Conservation (phyloP, 2,113 vertebrate genomes). For the Podocnemis expansa region DNA sequence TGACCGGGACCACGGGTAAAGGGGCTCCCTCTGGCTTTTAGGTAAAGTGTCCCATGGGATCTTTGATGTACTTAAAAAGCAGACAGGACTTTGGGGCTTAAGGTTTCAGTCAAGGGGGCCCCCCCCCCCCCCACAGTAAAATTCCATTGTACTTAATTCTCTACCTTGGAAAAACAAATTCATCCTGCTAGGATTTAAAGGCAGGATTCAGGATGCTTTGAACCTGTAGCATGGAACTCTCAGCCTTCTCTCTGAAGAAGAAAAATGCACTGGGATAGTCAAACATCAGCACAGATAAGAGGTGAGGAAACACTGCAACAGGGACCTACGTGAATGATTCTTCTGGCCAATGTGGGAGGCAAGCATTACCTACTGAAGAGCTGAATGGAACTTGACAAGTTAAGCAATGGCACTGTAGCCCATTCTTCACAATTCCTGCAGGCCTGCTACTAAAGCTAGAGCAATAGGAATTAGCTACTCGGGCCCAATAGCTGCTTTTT, state of each 20-base stretch:
- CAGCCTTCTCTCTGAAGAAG: background rate
- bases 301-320: background rate
- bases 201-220: background rate
- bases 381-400: background rate
- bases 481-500: background rate
- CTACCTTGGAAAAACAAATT: background rate
- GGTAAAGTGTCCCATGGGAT: background rate
- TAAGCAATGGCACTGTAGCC: background rate
- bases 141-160: background rate
- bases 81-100: fast-evolving
- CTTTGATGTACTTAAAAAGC: background rate
- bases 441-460: background rate
- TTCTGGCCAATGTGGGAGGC: background rate
- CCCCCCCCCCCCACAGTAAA: background rate
- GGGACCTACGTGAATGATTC: background rate
- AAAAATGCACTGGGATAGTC: background rate
- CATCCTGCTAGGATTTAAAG: background rate
- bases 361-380: background rate
- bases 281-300: background rate
- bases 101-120: background rate
- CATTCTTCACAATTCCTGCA: conserved; percentile 21
- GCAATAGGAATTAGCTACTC: background rate
- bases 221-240: background rate
- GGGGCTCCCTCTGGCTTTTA: background rate
- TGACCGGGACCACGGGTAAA: background rate